Evolutionary conservation across 2,888 invertebrate genomes (phyloP), one percentile per base, ranked within the genome.

Genomic region (Metellina segmentata): DNA sequence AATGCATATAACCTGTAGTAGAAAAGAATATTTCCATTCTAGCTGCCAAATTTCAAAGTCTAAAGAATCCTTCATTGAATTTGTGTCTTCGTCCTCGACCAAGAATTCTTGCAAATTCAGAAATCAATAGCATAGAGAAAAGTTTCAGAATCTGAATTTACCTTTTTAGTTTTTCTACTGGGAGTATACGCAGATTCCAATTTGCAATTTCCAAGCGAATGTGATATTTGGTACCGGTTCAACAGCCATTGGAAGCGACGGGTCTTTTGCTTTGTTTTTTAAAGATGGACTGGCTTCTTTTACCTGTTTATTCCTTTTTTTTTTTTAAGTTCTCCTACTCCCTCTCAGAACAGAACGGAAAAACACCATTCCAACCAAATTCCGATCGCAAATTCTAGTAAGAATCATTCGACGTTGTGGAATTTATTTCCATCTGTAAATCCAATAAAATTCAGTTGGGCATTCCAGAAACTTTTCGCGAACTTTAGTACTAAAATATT

Each of bases 211-310:
- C 52, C 78, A 9, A 4, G 34, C 5, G 48, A 74, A 74, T 9
- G 20, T 2, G 48, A 74, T 48, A 74, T 74, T 48, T 74, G 34
- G 13, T 74, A 34, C 16, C 74, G 7, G 74, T 16, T 20, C 4
- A 74, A 16, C 74, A 48, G 11, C 74, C 34, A 74, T n/a, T 34
- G 13, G 74, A 74, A 20, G 48, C n/a, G 74, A 9, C 9, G 61
- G 4, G 1, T 61, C 11, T 61, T 61, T 61, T 61, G 61, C 61
- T 61, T 61, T 61, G 61, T 61, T 61, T n/a, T 52, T n/a, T 51
- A 78, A 78, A n/a, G n/a, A 78, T 78, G 9, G 52, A 78, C 52
- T 78, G 78, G 16, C 9, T 78, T 51, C 77, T 61, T 49, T n/a
- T 16, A 6, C 49, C 48, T 49, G 9, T 77, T 78, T 78, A 19